Evolutionary conservation across 1,140 invertebrate genomes (phyloP), one percentile per base, ranked within the genome.

Genomic region (Melipona quadrifasciata): DNA sequence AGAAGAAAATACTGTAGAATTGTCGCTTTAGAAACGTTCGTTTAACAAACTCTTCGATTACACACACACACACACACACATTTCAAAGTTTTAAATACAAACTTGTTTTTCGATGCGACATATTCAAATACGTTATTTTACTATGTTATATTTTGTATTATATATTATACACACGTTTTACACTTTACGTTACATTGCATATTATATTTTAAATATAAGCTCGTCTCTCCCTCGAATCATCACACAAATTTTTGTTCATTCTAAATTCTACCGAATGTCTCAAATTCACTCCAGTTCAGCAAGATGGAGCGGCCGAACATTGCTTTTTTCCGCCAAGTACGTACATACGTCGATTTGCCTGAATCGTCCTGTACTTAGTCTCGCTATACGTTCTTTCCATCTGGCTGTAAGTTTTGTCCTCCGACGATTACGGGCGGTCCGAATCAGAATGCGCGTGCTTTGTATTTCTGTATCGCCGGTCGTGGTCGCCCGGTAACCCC

Each of bases 381-480:
- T 39, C 85, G 27, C 67, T n/a, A 68, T 27, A 57, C 14, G 58
- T 80, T 81, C n/a, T 57, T 47, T 88, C 61, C 75, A 67, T 86
- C 82, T 80, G 70, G 47, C 74, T n/a, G 88, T 87, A 87, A 88
- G 47, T 79, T 90, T 87, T 73, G 73, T 81, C 84, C 78, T 68
- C 79, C 79, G 72, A 76, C 85, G 89, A 91, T 92, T 91, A 90
- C 76, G 86, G 84, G 76, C 81, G 85, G 74, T 82, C 84, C 72
- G 78, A 85, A 90, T 88, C 82, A 81, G 86, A 88, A 87, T 88
- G 82, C 87, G 81, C 72, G 86, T 86, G 83, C 87, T 91, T 90
- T 90, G 88, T 88, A 90, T 87, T 90, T 88, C 86, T 87, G 57
- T 86, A 89, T 91, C 81, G 85, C 55, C 77, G 87, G 84, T 89